These are phyloP conservation scores for Eupeodes latifasciatus DNA, from an alignment of 2,888 invertebrate genomes.

Conservation along the genomic window DNA sequence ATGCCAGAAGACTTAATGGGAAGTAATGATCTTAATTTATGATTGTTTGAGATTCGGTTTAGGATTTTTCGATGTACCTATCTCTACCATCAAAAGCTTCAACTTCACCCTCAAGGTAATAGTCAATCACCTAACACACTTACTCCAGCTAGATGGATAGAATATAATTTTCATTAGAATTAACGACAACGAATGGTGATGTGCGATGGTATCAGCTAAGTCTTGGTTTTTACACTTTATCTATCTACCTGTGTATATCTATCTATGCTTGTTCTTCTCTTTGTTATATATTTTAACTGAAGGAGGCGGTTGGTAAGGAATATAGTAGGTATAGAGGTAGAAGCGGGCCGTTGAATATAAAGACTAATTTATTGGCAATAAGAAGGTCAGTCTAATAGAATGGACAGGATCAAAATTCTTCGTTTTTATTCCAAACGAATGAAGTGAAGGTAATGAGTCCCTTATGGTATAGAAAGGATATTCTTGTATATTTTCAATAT, in stretches of 20 bases:
- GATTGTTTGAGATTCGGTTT: conserved; percentile 65
- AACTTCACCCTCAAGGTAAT: conserved; percentile 54
- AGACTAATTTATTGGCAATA: conserved; percentile 67
- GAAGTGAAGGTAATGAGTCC: conserved; percentile 73
- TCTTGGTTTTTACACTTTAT: background rate
- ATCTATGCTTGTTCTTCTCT: background rate
- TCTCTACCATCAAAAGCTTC: background rate
- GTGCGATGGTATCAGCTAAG: conserved; percentile 5
- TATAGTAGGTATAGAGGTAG: too few relatives aligned
- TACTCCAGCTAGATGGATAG: conserved; percentile 41
- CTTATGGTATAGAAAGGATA: conserved; percentile 28
- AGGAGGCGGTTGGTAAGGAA: too few relatives aligned
- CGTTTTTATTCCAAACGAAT: conserved; percentile 58
- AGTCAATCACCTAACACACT: conserved; percentile 68
- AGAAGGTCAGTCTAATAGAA: conserved; percentile 66
- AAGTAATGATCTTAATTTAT: conserved; percentile 75
- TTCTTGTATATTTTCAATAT: background rate
- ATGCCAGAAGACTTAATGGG: conserved; percentile 54
- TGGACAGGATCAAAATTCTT: conserved; percentile 72
- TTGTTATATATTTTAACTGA: background rate
- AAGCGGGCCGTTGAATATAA: conserved; percentile 9
- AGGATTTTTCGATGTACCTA: background rate
- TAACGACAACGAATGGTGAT: conserved; percentile 55
- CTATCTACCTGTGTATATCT: background rate
- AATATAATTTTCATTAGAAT: conserved; percentile 75